These are phyloP conservation scores for Apocrypta bakeri DNA, from an alignment of 1,140 invertebrate species.

Conservation along the genomic window DNA sequence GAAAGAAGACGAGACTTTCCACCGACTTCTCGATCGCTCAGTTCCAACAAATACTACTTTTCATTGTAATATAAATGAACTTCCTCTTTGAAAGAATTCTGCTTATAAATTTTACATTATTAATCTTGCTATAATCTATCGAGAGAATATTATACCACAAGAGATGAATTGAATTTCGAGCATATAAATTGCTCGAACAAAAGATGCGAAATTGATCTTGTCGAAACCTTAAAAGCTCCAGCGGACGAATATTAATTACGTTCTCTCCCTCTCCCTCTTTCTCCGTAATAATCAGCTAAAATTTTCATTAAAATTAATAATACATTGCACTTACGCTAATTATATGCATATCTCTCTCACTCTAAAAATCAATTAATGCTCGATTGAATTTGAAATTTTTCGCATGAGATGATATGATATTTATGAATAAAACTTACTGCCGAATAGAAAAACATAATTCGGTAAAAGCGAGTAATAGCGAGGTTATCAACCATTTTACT, in stretches of 20 bases:
- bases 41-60: too few species aligned
- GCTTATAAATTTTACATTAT: too few species aligned
- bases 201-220: background rate
- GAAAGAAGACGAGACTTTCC: background rate
- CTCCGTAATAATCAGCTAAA: background rate
- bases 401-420: too few species aligned
- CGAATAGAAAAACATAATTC: slow-evolving; percentile 17
- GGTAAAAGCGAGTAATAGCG: background rate
- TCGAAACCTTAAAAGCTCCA: background rate
- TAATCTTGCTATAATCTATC: too few species aligned
- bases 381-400: background rate
- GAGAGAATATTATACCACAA: background rate
- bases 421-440: too few species aligned
- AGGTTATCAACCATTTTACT: background rate
- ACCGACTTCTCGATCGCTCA: background rate
- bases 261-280: background rate
- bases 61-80: too few species aligned
- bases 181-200: background rate
- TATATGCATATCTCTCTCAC: background rate
- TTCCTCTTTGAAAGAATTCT: too few species aligned
- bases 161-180: background rate
- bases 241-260: background rate
- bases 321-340: background rate
- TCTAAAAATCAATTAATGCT: background rate
- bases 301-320: slow-evolving; percentile 4